A percentile compares a stretch with the other conserved stretches of the same genome.
Conservation (phyloP, 1,140 invertebrate species). For the Drosophila ercepeae region DNA sequence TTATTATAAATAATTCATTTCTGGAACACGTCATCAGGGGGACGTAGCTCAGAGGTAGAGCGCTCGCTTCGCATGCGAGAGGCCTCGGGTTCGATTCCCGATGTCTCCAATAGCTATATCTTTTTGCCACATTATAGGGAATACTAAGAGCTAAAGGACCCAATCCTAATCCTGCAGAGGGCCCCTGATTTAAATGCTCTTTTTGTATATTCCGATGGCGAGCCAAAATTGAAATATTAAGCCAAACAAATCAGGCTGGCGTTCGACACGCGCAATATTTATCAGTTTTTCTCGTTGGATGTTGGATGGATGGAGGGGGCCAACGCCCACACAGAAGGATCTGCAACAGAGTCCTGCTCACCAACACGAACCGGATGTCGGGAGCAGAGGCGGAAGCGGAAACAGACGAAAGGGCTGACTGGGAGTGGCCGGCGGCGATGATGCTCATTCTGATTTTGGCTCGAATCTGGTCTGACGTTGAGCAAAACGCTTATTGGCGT, state of each 20-base stretch:
- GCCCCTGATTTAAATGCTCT: constrained; percentile 20
- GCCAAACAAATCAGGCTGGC: constrained; percentile 71
- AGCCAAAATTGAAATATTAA: constrained; percentile 73
- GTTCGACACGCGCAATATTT: constrained; percentile 67
- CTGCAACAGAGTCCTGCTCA: neutral
- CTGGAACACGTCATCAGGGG: constrained; percentile 67
- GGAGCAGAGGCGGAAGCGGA: constrained; percentile 51
- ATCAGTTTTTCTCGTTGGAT: constrained; percentile 40
- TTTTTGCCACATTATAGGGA: too few species aligned
- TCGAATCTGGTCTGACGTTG: constrained; percentile 54
- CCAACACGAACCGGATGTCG: constrained; percentile 15
- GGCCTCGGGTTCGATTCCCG: constrained; percentile 95
- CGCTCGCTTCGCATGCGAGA: constrained; percentile 97
- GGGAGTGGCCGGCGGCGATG: constrained; percentile 28
- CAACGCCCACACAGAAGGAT: neutral
- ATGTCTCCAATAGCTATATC: constrained; percentile 87
- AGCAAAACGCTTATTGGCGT: constrained; percentile 77
- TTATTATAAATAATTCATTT: neutral
- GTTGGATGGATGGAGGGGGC: neutral
- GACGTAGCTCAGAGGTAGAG: constrained; percentile 91
- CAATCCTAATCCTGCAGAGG: too few species aligned
- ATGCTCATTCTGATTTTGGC: constrained; percentile 15
- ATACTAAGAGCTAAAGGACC: too few species aligned
- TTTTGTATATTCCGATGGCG: neutral
- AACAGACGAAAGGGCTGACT: constrained; percentile 66